Conservation (phyloP, 2,797 vertebrate genomes). For the Protosalanx chinensis region DNA sequence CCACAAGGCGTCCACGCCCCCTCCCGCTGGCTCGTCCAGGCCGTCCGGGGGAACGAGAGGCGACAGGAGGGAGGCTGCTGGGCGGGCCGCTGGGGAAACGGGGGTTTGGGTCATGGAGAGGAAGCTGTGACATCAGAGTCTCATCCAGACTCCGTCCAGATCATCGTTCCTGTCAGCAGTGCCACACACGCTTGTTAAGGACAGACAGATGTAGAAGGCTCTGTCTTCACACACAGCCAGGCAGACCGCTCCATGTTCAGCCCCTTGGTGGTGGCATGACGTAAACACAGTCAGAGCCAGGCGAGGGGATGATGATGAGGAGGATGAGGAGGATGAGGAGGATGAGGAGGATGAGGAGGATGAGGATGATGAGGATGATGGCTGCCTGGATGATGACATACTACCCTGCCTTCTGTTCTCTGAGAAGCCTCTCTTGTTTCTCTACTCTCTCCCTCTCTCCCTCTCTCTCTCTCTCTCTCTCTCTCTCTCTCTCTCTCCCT, state of each 20-base stretch:
- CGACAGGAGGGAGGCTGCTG: no score
- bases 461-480: no score
- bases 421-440: background rate
- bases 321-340: no score
- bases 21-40: background rate
- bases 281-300: background rate
- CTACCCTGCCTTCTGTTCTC: background rate
- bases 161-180: background rate
- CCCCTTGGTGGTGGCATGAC: background rate
- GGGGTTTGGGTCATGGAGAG: background rate
- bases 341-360: no score
- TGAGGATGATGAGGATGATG: constrained; percentile 2
- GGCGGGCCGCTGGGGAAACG: background rate
- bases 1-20: background rate
- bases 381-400: background rate
- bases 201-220: background rate
- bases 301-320: background rate
- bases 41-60: no score
- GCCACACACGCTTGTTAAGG: background rate
- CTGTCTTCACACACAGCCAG: background rate
- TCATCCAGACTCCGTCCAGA: background rate
- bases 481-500: no score
- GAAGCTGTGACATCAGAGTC: background rate
- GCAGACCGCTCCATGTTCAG: background rate
- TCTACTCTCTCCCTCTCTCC: background rate